A percentile compares a stretch with the other conserved stretches of the same genome.
phyloP scores from a whole-genome alignment of 2,888 invertebrate species.

The Cecidostiba fungosa region DNA sequence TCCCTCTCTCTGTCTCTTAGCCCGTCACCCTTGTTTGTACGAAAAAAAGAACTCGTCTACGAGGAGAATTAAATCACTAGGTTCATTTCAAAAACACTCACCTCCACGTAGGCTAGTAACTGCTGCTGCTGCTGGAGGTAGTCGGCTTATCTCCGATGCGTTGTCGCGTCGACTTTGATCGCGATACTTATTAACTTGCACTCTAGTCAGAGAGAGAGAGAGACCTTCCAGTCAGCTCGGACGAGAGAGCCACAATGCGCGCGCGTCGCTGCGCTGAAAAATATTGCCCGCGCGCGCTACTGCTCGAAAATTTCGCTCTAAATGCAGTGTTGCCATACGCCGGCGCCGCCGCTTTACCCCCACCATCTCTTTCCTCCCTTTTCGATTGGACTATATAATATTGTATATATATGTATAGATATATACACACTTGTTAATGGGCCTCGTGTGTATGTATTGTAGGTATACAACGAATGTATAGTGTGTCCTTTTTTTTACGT shows the following conservation, averaged over 20 bases:
- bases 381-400: neutral
- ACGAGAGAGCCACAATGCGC: neutral
- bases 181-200: neutral
- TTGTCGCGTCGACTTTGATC: neutral
- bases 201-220: neutral
- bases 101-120: neutral
- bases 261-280: neutral
- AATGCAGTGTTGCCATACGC: conserved; percentile 21
- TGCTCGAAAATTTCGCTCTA: conserved; percentile 11
- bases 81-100: neutral
- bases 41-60: neutral
- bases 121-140: neutral
- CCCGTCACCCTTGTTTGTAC: no score
- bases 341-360: neutral
- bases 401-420: neutral
- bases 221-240: conserved; percentile 11
- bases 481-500: no score
- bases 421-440: neutral
- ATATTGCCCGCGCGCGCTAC: neutral
- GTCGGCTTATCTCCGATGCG: neutral
- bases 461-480: no score
- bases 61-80: no score
- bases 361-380: neutral
- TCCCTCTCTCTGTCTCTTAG: neutral
- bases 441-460: no score